Evolutionary conservation across 2,888 invertebrate species (phyloP), one percentile per base, ranked within the genome.

Genomic region (Electrophaes corylata): DNA sequence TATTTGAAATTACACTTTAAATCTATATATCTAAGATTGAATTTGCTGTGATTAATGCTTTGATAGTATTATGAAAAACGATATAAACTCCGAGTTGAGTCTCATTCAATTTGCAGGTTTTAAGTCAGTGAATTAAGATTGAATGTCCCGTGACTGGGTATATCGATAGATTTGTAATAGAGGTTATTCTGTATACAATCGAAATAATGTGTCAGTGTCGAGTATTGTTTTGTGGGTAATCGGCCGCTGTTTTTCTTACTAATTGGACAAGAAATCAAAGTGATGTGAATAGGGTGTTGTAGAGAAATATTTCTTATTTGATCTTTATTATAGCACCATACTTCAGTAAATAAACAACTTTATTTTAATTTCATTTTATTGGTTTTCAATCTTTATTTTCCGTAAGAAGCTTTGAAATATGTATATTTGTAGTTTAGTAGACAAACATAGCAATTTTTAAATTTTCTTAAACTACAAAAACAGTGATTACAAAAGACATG

Each of bases 191-290:
- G 49, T 37, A 60, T 48, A 69, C 75, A 80, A 86, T 83, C 75
- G 83, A 75, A 82, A 83, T 81, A 85, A 90, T 88, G 79, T 73
- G 73, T 88, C 85, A 83, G 70, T 79, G 84, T 83, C 84, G 58
- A 48, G 66, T 60, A 71, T 83, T 82, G 84, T 83, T 81, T 72
- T 68, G 75, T 68, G 57, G 70, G 75, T 79, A 77, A 86, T 81
- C 76, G 73, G 71, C 79, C 70, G 80, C 79, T 88, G 88, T 88
- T 88, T 86, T 88, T 86, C 86, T 84, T 79, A 77, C 79, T 91
- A 91, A 91, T 91, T 90, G 88, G 88, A 72, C 78, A 74, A 88
- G 84, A 79, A 86, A 87, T 89, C 90, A 88, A 78, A 71, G 68
- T 73, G 70, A 71, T 65, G 67, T 60, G 60, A 58, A 53, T 53